phyloP scores from a whole-genome alignment of 2,888 invertebrate genomes.

The Drosophila aldrichi region DNA sequence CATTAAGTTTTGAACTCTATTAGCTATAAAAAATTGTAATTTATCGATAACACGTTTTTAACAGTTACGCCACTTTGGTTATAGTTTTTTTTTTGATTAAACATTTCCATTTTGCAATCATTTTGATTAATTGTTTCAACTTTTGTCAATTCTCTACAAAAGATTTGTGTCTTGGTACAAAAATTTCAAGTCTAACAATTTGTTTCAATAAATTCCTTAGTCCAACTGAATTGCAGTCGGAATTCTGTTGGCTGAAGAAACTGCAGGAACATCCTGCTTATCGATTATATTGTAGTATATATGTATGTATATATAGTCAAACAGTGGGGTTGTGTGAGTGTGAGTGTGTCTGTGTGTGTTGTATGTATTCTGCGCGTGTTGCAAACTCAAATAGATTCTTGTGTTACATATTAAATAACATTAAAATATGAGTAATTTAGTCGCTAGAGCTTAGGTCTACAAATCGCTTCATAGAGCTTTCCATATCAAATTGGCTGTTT shows the following conservation, averaged over 20 bases:
- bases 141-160: conserved; percentile 62
- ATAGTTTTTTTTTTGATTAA: conserved; percentile 76
- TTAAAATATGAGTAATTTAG: conserved; percentile 34
- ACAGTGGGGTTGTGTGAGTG: conserved; percentile 20
- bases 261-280: conserved; percentile 19
- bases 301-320: conserved; percentile 21
- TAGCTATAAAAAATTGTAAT: conserved; percentile 57
- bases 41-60: conserved; percentile 72
- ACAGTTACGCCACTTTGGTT: conserved; percentile 67
- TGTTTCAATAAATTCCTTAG: conserved; percentile 79
- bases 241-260: conserved; percentile 59
- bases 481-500: conserved; percentile 26
- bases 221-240: conserved; percentile 47
- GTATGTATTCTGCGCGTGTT: conserved; percentile 65
- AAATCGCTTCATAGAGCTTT: conserved; percentile 19
- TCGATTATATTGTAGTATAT: conserved; percentile 32
- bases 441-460: conserved; percentile 9
- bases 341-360: background rate
- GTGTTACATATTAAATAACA: conserved; percentile 49
- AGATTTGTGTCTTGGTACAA: conserved; percentile 65
- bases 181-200: conserved; percentile 82
- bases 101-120: conserved; percentile 58
- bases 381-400: conserved; percentile 29
- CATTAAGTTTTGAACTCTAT: conserved; percentile 67
- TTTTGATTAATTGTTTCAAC: conserved; percentile 58